Evolutionary conservation across 2,888 invertebrate species (phyloP).

Genomic region (Tortricodes alternella): DNA sequence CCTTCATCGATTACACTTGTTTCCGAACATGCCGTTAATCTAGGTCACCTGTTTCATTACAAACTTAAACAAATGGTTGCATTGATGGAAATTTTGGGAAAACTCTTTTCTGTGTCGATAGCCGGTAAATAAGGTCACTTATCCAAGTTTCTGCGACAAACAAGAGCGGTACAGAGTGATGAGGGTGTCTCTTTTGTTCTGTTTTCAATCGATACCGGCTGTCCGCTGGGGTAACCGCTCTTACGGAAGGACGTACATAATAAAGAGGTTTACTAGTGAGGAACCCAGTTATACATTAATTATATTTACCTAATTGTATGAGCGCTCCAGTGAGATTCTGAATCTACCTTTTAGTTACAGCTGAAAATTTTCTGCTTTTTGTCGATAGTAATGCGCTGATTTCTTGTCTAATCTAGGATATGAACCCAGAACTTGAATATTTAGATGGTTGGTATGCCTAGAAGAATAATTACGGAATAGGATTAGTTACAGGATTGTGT

Average conservation of each 20-base stretch:
- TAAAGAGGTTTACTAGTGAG: not conserved
- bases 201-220: conserved; percentile 67
- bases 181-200: conserved; percentile 59
- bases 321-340: too few species aligned
- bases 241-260: conserved; percentile 25
- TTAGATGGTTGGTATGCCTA: too few species aligned
- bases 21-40: conserved; percentile 10
- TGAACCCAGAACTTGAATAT: too few species aligned
- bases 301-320: not conserved
- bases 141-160: conserved; percentile 77
- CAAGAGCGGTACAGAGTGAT: conserved; percentile 58
- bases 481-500: too few species aligned
- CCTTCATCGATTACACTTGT: conserved; percentile 9
- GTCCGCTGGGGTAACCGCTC: conserved; percentile 64
- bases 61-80: not conserved
- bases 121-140: conserved; percentile 44
- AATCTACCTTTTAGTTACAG: too few species aligned
- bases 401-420: too few species aligned
- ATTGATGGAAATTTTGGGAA: conserved; percentile 17
- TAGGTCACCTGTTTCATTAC: conserved; percentile 11
- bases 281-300: too few species aligned
- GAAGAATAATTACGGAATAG: too few species aligned
- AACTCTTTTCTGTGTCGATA: conserved; percentile 6
- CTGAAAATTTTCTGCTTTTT: too few species aligned
- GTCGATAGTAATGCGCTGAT: too few species aligned